Base-by-base conservation (phyloP, 2,888 invertebrate genomes). In the Drosophila birchii region DNA sequence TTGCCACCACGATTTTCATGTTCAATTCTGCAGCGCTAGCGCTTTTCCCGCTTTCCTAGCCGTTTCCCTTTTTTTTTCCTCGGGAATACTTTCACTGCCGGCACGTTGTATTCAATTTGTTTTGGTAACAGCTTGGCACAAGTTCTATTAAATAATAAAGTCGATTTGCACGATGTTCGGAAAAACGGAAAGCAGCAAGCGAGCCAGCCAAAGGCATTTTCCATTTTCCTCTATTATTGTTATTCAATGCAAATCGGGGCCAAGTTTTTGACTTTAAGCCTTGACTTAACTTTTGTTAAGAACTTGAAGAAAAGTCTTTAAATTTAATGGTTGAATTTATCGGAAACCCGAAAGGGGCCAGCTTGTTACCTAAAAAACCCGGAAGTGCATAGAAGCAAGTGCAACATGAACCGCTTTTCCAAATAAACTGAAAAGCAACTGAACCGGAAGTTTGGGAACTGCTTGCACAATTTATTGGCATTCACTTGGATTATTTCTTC, bases 111-210 rank as follows among this genome's bases (percentile, higher is more conserved):
- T 89, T 88, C 89, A 85, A 89, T 85, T 85, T 85, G 85, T 81
- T 84, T 87, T 78, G 84, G 89, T 73, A 89, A 87, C 88, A 89
- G 89, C 88, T 85, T 79, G 89, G 74, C 41, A 54, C 61, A 82
- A 85, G 74, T 86, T 89, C 86, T 82, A 82, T 80, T 88, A 89
- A 89, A 89, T 89, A 89, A 88, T 88, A 86, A 78, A 89, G 75
- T 88, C 88, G 78, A 89, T 86, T 89, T 78, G 70, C 72, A 80
- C 86, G 72, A 57, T 73, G 84, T 76, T 86, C 63, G 61, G 54
- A 43, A 49, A 41, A 39, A 54, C 34, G 14, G 44, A 47, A 32
- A n/a, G 20, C 44, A 14, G 32, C 18, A 16, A 18, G 14, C 12
- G 16, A 36, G 53, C 44, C n/a, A 41, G 23, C 38, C 36, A 26